Evolutionary conservation across 2,888 invertebrate species (phyloP), one percentile per base, ranked within the genome.

Genomic region (Lepidocyrtinus sp.): DNA sequence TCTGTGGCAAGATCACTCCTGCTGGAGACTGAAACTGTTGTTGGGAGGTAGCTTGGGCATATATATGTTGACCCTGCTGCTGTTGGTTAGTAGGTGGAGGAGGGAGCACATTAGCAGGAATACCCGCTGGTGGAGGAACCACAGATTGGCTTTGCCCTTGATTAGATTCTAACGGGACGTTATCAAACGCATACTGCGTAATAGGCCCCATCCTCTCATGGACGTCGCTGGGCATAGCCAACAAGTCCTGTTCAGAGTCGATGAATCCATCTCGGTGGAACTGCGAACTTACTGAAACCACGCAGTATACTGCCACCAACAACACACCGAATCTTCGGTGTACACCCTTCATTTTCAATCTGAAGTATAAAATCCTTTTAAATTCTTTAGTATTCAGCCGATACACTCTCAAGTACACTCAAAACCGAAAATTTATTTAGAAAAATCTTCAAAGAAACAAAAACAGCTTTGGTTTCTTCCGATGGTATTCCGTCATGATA

Each of bases 141-240:
- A 69, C 69, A 12, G 36, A 12, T 5, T 7, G 3, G 19, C 25
- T 7, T 55, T 7, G 1, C 36, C 65, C 17, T 65, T 9, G 1
- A 15, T 70, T 62, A 1, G 71, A 72, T 27, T 79, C 78, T 2
- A 79, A 15, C 0, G 78, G 63, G n/a, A 64, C 63, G 68, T 50
- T 68, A 55, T 79, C 77, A 72, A 78, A 78, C 15, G 78, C 78
- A n/a, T 79, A 79, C 1, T 46, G 26, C 0, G 73, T 67, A 7
- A 79, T 62, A 17, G 78, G 78, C 15, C 78, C 73, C 36, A 22
- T 72, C 12, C 72, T 24, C 5, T 12, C 12, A 36, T 36, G 5
- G 5, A 36, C 12, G n/a, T 76, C 70, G 65, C 64, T 65, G 12
- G 78, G 46, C 9, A 78, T n/a, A 2, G 78, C 78, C 0, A 78